A percentile compares a stretch with the other conserved stretches of the same genome.
These are phyloP conservation scores for Penelope pileata DNA, from an alignment of 2,113 vertebrate genomes.

Conservation along the genomic window DNA sequence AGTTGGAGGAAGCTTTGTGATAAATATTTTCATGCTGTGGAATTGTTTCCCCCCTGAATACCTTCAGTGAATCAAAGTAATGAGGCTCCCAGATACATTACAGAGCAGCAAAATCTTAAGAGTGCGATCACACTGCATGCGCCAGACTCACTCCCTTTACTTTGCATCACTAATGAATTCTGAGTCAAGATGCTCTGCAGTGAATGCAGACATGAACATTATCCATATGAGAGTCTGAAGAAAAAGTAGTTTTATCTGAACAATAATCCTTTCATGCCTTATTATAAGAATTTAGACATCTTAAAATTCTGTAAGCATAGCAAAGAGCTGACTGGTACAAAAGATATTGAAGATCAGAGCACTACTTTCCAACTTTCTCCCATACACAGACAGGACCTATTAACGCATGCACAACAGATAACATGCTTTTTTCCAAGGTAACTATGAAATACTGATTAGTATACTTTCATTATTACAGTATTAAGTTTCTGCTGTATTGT, in stretches of 20 bases:
- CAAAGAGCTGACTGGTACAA: no score
- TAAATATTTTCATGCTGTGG: not conserved
- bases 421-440: not conserved
- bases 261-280: not conserved
- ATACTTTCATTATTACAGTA: not conserved
- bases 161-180: not conserved
- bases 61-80: not conserved
- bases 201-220: not conserved
- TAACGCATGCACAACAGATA: not conserved
- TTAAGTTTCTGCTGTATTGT: not conserved
- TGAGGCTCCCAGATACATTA: not conserved
- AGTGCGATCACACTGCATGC: accelerated
- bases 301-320: not conserved
- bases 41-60: not conserved
- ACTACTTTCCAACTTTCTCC: not conserved
- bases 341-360: not conserved
- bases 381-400: not conserved
- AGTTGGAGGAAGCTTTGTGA: not conserved
- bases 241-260: not conserved
- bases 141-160: not conserved
- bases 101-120: not conserved
- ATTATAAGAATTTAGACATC: not conserved
- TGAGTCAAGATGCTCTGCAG: not conserved
- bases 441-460: not conserved
- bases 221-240: not conserved